Evolutionary conservation across 2,797 vertebrate species (phyloP), one percentile per base, ranked within the genome.

Genomic region (Enteromius viviparus): DNA sequence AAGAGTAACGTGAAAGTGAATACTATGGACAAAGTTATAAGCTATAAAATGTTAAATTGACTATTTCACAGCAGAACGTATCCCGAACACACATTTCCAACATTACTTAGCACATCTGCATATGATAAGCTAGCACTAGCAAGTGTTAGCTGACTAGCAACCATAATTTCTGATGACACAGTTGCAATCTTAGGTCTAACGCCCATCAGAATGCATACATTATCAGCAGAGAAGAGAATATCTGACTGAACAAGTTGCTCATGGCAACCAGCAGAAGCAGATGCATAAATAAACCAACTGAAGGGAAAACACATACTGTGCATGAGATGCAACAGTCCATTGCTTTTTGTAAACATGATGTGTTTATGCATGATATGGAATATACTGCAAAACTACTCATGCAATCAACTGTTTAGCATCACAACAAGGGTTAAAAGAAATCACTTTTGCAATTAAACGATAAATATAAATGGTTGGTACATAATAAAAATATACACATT

Each of bases 201-300:
- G 49, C 66, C 40, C 40, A 45, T 71, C 45, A 76, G 23, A 68
- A 76, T 17, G 53, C 81, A 81, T 78, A 81, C 26, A 51, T 83
- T 77, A 81, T 74, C 60, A 81, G 80, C 81, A 21, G 69, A 74
- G 40, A 80, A 78, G 76, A 32, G 77, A 69, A 82, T 10, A 81
- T 80, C 70, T 70, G 37, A 81, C 47, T 76, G 60, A 85, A 66
- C 75, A 85, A 64, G 66, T 84, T 82, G 79, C 65, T 80, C 76
- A 62, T 69, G 55, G 78, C 66, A 80, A 85, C 80, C 64, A 75
- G 69, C 62, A 84, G 66, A 81, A 84, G 66, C 51, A 53, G 81
- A 70, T 45, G 21, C 78, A 55, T 71, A 68, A 87, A 81, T 65
- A 64, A 47, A 74, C 80, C 55, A 42, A 81, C 80, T 64, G 26